A percentile compares a stretch with the other conserved stretches of the same genome.
Evolutionary conservation across 92 coral and sea anemone genomes (phyloP).

Genomic region (Ricordea florida): DNA sequence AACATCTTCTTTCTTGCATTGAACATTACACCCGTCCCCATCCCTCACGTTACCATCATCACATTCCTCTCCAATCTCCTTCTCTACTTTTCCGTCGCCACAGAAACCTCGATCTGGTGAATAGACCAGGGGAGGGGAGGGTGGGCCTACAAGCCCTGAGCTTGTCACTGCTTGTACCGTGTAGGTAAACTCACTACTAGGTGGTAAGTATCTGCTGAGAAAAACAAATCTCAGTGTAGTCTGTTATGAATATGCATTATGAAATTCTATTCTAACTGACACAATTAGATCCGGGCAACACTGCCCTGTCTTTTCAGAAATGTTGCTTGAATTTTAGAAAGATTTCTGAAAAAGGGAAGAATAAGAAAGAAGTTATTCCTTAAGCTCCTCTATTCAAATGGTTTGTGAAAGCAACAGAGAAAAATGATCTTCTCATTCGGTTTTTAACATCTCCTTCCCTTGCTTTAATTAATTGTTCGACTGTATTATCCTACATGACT

Average conservation of each 20-base stretch:
- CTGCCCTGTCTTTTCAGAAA: too few relatives aligned
- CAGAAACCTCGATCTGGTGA: constrained; percentile 92
- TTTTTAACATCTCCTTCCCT: too few relatives aligned
- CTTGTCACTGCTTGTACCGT: constrained; percentile 83
- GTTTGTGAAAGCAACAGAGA: too few relatives aligned
- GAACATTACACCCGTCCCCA: constrained; percentile 96
- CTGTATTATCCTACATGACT: too few relatives aligned
- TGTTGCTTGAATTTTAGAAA: too few relatives aligned
- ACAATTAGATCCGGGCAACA: background rate
- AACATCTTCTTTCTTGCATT: constrained; percentile 95
- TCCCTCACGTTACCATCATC: constrained; percentile 97
- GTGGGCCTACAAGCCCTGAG: constrained; percentile 69
- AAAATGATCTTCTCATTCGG: too few relatives aligned
- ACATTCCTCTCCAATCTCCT: constrained; percentile 89
- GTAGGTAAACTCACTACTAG: constrained; percentile 66
- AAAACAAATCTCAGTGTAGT: background rate
- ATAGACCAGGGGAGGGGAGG: constrained; percentile 87
- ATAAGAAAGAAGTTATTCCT: too few relatives aligned
- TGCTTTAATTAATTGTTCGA: too few relatives aligned
- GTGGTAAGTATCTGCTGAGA: constrained; percentile 46
- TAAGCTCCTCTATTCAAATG: too few relatives aligned
- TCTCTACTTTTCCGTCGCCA: constrained; percentile 93
- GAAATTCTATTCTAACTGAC: background rate
- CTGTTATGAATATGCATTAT: background rate
- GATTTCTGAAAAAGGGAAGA: too few relatives aligned